Percentiles rank a stretch among this genome's conserved stretches.
Evolutionary conservation across 2,888 invertebrate genomes (phyloP).

Genomic region (Pharmacophagus antenor): DNA sequence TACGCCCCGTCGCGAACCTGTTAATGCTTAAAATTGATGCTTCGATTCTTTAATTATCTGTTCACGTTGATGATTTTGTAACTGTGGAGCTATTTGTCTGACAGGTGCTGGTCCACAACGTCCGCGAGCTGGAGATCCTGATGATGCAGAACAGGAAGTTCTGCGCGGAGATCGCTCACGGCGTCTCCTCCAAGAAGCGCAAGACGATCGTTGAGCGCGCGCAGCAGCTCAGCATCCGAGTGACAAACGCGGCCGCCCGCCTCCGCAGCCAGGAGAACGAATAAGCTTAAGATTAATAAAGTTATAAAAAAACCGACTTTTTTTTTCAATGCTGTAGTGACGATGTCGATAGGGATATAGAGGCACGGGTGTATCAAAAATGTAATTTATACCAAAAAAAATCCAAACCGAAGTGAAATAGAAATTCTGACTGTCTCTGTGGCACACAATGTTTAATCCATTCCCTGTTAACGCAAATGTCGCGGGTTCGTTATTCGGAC

Average conservation of each 20-base stretch:
- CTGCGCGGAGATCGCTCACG: conserved; percentile 98
- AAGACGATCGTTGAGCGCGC: conserved; percentile 98
- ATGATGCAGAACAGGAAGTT: conserved; percentile 99
- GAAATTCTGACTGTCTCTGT: no score
- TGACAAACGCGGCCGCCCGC: conserved; percentile 98
- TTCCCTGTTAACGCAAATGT: no score
- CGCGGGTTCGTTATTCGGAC: no score
- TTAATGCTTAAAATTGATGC: no score
- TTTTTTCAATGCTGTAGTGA: not conserved
- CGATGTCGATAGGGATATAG: not conserved
- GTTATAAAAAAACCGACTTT: conserved; percentile 8
- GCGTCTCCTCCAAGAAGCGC: conserved; percentile 98
- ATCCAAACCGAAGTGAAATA: no score
- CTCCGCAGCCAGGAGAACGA: conserved; percentile 99
- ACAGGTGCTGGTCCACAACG: conserved; percentile 76
- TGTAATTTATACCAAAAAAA: no score
- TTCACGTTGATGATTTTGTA: no score
- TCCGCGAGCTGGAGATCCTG: conserved; percentile 96
- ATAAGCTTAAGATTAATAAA: conserved; percentile 80
- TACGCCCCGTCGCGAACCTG: no score
- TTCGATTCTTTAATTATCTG: no score
- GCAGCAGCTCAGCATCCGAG: conserved; percentile 95
- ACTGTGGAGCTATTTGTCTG: no score
- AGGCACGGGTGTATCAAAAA: no score
- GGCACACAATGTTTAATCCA: no score